Evolutionary conservation across 64 coral and sea anemone species (phyloP).

Genomic region (Orbicella faveolata): DNA sequence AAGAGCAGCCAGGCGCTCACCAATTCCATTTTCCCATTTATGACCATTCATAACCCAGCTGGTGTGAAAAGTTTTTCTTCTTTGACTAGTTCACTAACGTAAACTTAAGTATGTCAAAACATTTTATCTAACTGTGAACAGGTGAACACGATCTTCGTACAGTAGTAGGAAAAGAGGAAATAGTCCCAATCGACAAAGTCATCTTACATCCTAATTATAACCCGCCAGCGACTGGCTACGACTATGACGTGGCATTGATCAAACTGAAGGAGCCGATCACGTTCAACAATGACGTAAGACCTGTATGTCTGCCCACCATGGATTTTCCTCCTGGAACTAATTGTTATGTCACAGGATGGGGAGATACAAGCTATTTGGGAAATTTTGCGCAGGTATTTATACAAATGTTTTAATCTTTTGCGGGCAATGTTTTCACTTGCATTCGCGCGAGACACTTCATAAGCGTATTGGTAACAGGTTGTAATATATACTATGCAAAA

Average conservation of each 20-base stretch:
- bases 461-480: too few species aligned
- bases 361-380: background rate
- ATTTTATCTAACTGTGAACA: background rate
- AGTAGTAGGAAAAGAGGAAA: background rate
- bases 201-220: background rate
- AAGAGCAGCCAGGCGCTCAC: too few species aligned
- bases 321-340: background rate
- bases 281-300: conserved; percentile 16
- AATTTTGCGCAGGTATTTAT: background rate
- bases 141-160: background rate
- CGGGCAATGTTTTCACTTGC: too few species aligned
- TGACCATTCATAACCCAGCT: too few species aligned
- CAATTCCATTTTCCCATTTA: too few species aligned
- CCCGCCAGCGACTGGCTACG: background rate
- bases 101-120: too few species aligned
- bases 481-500: too few species aligned
- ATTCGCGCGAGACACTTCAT: too few species aligned
- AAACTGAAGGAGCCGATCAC: conserved; percentile 15
- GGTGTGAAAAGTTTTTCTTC: too few species aligned
- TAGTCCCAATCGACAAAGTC: background rate
- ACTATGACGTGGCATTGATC: conserved; percentile 57
- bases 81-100: too few species aligned
- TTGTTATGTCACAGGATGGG: conserved; percentile 7
- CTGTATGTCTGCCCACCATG: conserved; percentile 29
- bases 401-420: too few species aligned